phyloP scores from a whole-genome alignment of 2,888 invertebrate species.

The Agrochola macilenta region DNA sequence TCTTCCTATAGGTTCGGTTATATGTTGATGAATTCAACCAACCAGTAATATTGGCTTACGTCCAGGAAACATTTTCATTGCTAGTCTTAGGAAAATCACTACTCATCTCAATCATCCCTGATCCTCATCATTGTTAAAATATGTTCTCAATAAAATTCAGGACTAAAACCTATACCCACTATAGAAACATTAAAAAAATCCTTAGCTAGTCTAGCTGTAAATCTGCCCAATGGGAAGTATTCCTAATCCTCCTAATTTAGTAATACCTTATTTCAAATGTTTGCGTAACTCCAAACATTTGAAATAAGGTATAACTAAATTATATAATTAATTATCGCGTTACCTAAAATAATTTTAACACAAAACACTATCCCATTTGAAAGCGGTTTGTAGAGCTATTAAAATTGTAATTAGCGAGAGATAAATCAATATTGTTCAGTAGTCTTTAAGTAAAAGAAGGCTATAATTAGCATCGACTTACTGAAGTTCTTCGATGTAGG shows the following conservation, averaged over 20 bases:
- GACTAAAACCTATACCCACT: too few species aligned
- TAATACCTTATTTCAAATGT: not conserved
- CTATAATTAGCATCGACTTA: slow-evolving; percentile 60
- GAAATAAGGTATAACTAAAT: too few species aligned
- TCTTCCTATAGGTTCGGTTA: not conserved
- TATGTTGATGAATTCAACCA: slow-evolving; percentile 20
- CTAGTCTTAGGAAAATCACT: slow-evolving; percentile 12
- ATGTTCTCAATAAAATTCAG: not conserved
- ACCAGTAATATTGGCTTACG: slow-evolving; percentile 29
- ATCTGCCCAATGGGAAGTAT: not conserved
- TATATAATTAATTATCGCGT: too few species aligned
- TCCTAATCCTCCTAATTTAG: not conserved
- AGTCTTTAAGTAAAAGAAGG: not conserved
- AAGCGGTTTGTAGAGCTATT: not conserved
- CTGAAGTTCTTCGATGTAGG: slow-evolving; percentile 44
- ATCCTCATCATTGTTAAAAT: not conserved
- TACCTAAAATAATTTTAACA: not conserved
- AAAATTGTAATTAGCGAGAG: not conserved
- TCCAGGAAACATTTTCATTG: slow-evolving; percentile 30
- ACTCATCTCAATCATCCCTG: not conserved
- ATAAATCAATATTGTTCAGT: slow-evolving; percentile 5
- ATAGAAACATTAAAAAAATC: too few species aligned
- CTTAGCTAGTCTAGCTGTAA: not conserved
- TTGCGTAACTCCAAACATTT: too few species aligned
- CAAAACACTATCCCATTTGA: not conserved